Evolutionary conservation across 2,797 vertebrate genomes (phyloP), one percentile per base, ranked within the genome.

Genomic region (Eremophila alpestris): DNA sequence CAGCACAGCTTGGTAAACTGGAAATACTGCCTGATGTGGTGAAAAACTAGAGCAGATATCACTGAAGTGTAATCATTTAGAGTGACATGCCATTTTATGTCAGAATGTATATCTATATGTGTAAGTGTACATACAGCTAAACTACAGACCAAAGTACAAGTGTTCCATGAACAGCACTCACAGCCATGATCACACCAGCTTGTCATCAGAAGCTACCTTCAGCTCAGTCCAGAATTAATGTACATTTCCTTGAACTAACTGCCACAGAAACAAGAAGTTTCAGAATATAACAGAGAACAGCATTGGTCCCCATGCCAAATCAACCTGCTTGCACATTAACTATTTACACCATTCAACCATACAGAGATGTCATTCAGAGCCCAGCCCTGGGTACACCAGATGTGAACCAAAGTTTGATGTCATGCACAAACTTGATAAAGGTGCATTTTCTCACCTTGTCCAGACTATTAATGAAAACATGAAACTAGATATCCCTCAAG

Each of bases 391-490:
- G 9, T 14, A 38, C 10, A 19, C 1, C 26, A 54, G 29, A 32
- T 38, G 16, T 73, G 65, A 81, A 55, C 2, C 13, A 51, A 32
- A 58, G 23, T 21, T 27, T 5, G 1, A 32, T 58, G 13, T 38
- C 49, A 40, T n/a, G 7, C 9, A 54, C 40, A 59, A 68, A 64
- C 29, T 30, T 36, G 10, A 40, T 58, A 30, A 74, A 63, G 12
- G 4, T 58, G 4, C 5, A 24, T 65, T 78, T 27, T 38, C 26
- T 65, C 0, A 0, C 23, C 32, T 29, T 63, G 17, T 77, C 15
- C 3, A 34, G 29, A 11, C 13, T 20, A 27, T 38, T n/a, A 13
- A 41, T 43, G 27, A 52, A 68, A 78, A 48, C 4, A 34, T 18
- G 46, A 9, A 64, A 41, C 10, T 71, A 3, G 13, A 58, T 27